Evolutionary conservation across 1,140 invertebrate species (phyloP).

Genomic region (Pissodes strobi): DNA sequence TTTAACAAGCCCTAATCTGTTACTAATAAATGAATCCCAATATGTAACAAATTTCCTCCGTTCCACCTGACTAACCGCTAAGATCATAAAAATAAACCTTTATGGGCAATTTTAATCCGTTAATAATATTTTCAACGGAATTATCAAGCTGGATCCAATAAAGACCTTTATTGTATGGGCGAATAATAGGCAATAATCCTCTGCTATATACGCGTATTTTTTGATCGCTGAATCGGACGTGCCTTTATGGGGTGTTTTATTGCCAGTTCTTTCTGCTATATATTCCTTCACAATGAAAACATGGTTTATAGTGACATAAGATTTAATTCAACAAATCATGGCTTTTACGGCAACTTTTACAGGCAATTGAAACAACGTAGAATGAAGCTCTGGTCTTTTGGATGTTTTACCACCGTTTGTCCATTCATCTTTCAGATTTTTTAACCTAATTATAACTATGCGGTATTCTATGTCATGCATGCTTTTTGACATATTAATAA

Average conservation of each 20-base stretch:
- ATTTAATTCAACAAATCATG: slow-evolving; percentile 10
- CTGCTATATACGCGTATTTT: slow-evolving; percentile 15
- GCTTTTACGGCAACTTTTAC: not conserved
- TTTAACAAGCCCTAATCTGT: too few species aligned
- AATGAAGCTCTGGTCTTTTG: too few species aligned
- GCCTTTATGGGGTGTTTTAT: slow-evolving; percentile 8
- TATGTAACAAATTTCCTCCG: too few species aligned
- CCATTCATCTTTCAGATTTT: too few species aligned
- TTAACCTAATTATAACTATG: too few species aligned
- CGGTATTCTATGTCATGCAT: too few species aligned
- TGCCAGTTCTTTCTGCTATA: not conserved
- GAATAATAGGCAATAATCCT: slow-evolving; percentile 14
- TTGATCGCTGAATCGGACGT: slow-evolving; percentile 13
- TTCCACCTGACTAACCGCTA: too few species aligned
- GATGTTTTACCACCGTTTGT: too few species aligned
- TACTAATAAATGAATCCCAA: too few species aligned
- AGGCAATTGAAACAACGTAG: slow-evolving; percentile 2
- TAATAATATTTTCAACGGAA: slow-evolving; percentile 12
- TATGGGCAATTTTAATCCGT: not conserved
- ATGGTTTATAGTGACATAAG: slow-evolving; percentile 9
- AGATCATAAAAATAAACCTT: not conserved
- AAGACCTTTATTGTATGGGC: slow-evolving; percentile 12
- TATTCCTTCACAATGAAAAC: slow-evolving; percentile 7
- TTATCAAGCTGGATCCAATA: not conserved
- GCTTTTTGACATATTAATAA: too few species aligned